Base-by-base conservation (phyloP, 2,797 vertebrate species). In the Pipistrellus pygmaeus region DNA sequence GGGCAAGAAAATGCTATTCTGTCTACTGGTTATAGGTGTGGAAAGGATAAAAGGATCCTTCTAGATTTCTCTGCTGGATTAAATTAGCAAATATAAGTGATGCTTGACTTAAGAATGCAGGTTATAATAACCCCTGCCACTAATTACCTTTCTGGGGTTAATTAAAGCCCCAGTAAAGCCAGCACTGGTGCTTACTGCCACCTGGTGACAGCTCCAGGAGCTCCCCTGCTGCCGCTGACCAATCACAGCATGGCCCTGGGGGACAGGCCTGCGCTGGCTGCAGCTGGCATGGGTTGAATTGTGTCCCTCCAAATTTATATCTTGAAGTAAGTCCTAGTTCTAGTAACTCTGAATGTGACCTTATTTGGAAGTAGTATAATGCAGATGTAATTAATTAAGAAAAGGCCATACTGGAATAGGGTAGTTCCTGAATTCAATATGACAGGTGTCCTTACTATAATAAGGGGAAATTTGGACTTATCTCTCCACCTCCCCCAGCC, bases 1-100 rank as follows among this genome's bases (percentile, higher is more conserved):
- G n/a, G 25, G 64, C 76, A 85, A 91, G 69, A 7, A 64, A 60
- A 30, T 80, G 25, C 11, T 0, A 14, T 14, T 88, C 38, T 55
- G n/a, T 53, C 68, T 14, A 48, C 15, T 93, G 20, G 69, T 71
- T 55, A 25, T 23, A 69, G 60, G 3, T 76, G 32, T 76, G 23
- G 69, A 81, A 82, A 75, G 46, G 41, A 62, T 62, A 72, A 27
- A 44, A 88, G 11, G 48, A 44, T 5, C 5, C 21, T 85, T 87
- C 87, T 23, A 41, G 11, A 14, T 69, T 87, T 94, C 91, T 77
- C 53, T 91, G 71, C 30, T 86, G 12, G 3, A 55, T 81, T 91
- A 69, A 68, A 73, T 87, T 18, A 73, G 51, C 35, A 95, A 81
- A 55, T 55, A 18, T 38, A 81, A 25, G 55, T 66, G 69, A 93